Base-by-base conservation (phyloP, 2,113 vertebrate genomes). In the Ophthalmolycus amberensis region DNA sequence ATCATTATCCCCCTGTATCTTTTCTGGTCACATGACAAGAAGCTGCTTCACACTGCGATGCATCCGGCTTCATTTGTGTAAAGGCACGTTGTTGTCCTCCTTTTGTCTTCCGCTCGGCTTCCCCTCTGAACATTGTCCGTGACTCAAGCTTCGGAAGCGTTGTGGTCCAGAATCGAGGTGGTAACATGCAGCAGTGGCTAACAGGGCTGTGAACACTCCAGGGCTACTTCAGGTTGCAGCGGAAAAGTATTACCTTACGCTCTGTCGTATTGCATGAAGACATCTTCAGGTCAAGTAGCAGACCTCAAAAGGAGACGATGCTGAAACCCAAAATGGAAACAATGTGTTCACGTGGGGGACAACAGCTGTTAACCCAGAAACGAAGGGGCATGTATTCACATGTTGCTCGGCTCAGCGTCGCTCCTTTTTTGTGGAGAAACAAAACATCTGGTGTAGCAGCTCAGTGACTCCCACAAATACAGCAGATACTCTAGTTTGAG, bases 311-410 rank as follows among this genome's bases (percentile, higher is more conserved):
- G 37, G 72, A 67, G 64, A 71, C 18, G 48, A 69, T 60, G 52
- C 50, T 64, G 46, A 78, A 73, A 48, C 15, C 52, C 34, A 76
- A 67, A 76, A 59, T 18, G 70, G 56, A 74, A 76, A 75, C 50
- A 79, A 20, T 12, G 56, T 38, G 66, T 60, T 74, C 56, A 18
- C 50, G 34, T 82, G 72, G 71, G 65, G 71, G 65, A 74, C 58
- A 75, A 1, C 89, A 89, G 77, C 82, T 90, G 82, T 75, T 79
- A 52, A 78, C 27, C 73, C 67, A 77, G 59, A 76, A 65, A 69
- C n/a, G 1, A 83, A 48, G 65, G 40, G 63, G 42, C 67, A 18
- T 42, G 66, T 20, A 11, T 46, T 15, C 79, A 75, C 59, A 84
- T 74, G 73, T 20, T 76, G 38, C 54, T 84, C 59, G 44, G 54